Conservation (phyloP, 2,888 invertebrate genomes). For the Pyralis farinalis region DNA sequence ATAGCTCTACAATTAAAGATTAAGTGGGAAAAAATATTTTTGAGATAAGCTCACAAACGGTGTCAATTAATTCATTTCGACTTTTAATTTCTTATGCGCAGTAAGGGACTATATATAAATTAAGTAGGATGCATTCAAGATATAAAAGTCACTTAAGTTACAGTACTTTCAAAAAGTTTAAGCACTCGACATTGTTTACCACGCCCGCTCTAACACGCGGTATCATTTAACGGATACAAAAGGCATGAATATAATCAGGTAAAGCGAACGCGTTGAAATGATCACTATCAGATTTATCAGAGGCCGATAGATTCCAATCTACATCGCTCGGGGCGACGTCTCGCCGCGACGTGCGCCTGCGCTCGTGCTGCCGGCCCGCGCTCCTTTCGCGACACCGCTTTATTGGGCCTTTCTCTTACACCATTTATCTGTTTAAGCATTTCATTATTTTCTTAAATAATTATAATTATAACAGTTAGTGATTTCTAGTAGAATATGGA, state of each 20-base stretch:
- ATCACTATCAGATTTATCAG: slow-evolving; percentile 51
- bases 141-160: too few species aligned
- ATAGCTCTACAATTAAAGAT: too few species aligned
- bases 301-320: slow-evolving; percentile 51
- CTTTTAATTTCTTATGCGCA: too few species aligned
- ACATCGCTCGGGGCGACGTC: slow-evolving; percentile 41
- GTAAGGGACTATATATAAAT: too few species aligned
- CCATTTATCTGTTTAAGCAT: slow-evolving; percentile 13
- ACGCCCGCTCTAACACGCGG: not conserved
- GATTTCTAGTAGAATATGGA: too few species aligned
- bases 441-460: not conserved
- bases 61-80: too few species aligned
- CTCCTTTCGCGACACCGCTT: slow-evolving; percentile 50
- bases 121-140: too few species aligned
- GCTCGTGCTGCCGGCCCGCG: too few species aligned
- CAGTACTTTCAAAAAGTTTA: too few species aligned
- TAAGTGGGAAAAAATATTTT: too few species aligned
- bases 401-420: slow-evolving; percentile 39
- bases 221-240: slow-evolving; percentile 3
- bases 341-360: not conserved
- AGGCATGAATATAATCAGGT: slow-evolving; percentile 1
- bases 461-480: too few species aligned
- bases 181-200: not conserved
- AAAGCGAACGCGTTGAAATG: slow-evolving; percentile 41
- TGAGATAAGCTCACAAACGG: too few species aligned